These are phyloP conservation scores for Pseudoips prasinana DNA, from an alignment of 2,888 invertebrate species.

Conservation along the genomic window DNA sequence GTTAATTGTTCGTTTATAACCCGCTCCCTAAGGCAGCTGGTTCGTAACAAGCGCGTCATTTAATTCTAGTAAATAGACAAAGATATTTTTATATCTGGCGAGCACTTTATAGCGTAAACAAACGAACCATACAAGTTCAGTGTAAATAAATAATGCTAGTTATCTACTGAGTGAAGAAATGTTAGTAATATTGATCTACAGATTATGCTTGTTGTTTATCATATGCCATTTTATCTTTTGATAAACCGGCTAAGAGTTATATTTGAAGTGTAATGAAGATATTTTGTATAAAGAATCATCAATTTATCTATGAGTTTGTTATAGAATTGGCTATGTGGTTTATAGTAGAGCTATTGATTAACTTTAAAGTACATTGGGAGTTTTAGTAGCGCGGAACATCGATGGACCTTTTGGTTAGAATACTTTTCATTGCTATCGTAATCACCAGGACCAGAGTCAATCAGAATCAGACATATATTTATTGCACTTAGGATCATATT, in stretches of 20 bases:
- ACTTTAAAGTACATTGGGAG: no score
- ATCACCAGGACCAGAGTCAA: no score
- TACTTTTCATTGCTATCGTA: no score
- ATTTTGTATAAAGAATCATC: not conserved
- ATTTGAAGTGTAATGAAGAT: not conserved
- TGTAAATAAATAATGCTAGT: slow-evolving; percentile 65
- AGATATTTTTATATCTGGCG: slow-evolving; percentile 78
- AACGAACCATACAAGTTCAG: slow-evolving; percentile 61
- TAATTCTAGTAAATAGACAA: slow-evolving; percentile 79
- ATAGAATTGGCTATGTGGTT: no score
- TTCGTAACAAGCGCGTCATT: slow-evolving; percentile 73
- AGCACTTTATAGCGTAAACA: slow-evolving; percentile 71
- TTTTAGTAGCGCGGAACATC: no score
- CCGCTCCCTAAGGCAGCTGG: slow-evolving; percentile 75
- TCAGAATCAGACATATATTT: no score
- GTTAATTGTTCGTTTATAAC: slow-evolving; percentile 78
- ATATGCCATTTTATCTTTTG: not conserved
- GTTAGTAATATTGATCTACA: slow-evolving; percentile 23
- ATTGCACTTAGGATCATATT: no score
- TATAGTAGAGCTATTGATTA: no score
- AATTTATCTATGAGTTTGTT: slow-evolving; percentile 3
- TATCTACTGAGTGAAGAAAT: slow-evolving; percentile 43
- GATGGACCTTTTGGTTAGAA: no score
- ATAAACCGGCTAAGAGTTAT: not conserved
- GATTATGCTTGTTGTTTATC: slow-evolving; percentile 5